Evolutionary conservation across 1,140 invertebrate genomes (phyloP).

Genomic region (Helicoverpa armigera): DNA sequence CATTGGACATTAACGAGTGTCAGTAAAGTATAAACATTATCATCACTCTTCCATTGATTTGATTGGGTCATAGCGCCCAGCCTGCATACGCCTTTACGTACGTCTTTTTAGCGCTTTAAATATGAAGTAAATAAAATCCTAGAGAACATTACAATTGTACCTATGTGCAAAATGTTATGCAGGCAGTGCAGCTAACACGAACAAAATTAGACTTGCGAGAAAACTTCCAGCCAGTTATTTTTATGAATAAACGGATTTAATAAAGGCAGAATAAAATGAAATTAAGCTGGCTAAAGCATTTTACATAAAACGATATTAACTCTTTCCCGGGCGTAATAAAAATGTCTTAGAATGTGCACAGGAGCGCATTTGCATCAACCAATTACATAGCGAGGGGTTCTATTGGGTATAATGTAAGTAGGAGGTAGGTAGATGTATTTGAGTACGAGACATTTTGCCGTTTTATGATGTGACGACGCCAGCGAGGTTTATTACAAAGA

Average conservation of each 20-base stretch:
- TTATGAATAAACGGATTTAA: constrained; percentile 41
- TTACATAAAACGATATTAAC: constrained; percentile 74
- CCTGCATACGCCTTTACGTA: too few species aligned
- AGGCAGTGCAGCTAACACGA: background rate
- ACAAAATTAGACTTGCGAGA: constrained; percentile 36
- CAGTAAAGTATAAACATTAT: too few species aligned
- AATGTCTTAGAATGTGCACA: constrained; percentile 62
- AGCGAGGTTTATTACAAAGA: constrained; percentile 54
- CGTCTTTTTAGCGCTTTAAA: too few species aligned
- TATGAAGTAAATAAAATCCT: too few species aligned
- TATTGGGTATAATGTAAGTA: constrained; percentile 23
- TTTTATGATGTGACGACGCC: constrained; percentile 58
- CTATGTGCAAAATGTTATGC: background rate
- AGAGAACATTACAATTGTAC: background rate
- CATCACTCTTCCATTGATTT: too few species aligned
- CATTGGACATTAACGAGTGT: too few species aligned
- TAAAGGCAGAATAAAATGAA: constrained; percentile 57
- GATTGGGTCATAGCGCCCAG: too few species aligned
- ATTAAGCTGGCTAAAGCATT: constrained; percentile 62
- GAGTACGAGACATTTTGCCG: constrained; percentile 53
- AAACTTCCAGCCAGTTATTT: constrained; percentile 33
- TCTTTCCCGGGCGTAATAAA: constrained; percentile 70
- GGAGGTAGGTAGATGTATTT: constrained; percentile 34
- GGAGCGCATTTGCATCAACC: constrained; percentile 69
- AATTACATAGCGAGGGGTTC: constrained; percentile 62